phyloP scores from a whole-genome alignment of 2,797 vertebrate species.

The Petrocephalus schoutedeni region DNA sequence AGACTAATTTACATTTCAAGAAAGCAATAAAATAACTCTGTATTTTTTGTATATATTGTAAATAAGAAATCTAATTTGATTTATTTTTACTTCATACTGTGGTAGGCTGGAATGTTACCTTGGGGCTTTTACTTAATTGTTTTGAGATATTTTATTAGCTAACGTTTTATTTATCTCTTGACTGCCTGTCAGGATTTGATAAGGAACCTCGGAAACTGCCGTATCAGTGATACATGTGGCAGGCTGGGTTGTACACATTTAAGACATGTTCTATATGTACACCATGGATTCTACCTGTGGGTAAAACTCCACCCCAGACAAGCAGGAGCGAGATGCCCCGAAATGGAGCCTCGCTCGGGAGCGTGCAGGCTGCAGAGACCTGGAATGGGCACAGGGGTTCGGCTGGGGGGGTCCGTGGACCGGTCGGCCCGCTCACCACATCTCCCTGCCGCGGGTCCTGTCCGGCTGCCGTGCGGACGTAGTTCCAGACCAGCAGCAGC shows the following conservation, averaged over 20 bases:
- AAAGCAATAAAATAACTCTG: neutral
- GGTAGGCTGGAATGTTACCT: neutral
- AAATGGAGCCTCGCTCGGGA: neutral
- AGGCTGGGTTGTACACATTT: neutral
- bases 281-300: neutral
- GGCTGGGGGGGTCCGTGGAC: neutral
- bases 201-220: neutral
- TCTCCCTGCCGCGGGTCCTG: constrained; percentile 66
- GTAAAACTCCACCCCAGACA: neutral
- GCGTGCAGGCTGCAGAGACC: neutral
- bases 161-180: neutral
- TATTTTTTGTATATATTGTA: neutral
- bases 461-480: constrained; percentile 69
- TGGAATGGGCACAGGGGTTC: neutral
- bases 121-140: neutral
- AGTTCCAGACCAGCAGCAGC: constrained; percentile 81
- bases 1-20: neutral
- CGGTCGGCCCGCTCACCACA: constrained; percentile 59
- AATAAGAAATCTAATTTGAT: neutral
- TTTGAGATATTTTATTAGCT: neutral
- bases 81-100: neutral
- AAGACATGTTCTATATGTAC: neutral
- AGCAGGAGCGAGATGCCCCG: neutral
- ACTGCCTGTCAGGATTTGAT: neutral
- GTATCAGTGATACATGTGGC: neutral